Conservation (phyloP, 2,113 vertebrate genomes). For the Eublepharis macularius region DNA sequence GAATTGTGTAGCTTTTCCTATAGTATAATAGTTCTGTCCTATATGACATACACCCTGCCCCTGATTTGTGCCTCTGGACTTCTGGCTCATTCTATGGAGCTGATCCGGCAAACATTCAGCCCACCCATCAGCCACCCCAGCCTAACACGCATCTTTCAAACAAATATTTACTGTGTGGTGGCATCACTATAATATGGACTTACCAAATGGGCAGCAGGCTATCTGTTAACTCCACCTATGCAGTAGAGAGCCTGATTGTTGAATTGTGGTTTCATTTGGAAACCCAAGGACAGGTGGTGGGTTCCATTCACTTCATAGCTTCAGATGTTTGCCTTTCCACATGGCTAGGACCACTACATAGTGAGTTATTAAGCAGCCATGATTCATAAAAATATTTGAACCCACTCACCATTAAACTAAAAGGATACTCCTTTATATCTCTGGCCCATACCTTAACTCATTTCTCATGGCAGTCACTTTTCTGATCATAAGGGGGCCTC, state of each 20-base stretch:
- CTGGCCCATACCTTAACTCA: background rate
- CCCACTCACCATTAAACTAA: background rate
- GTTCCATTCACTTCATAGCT: background rate
- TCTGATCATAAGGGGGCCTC: background rate
- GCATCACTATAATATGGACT: background rate
- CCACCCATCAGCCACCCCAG: background rate
- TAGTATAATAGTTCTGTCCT: background rate
- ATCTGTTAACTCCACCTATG: background rate
- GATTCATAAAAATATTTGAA: background rate
- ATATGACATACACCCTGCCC: background rate
- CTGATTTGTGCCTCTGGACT: background rate
- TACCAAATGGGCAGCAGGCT: background rate
- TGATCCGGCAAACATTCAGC: background rate
- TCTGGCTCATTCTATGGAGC: background rate
- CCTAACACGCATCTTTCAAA: background rate
- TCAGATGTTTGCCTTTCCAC: background rate
- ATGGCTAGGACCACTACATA: background rate
- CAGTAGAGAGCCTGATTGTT: background rate
- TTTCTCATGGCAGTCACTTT: background rate
- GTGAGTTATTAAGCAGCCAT: background rate
- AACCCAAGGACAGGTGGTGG: background rate
- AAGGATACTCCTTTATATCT: background rate
- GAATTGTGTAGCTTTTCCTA: background rate
- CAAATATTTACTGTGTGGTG: background rate
- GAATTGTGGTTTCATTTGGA: background rate